Conservation (phyloP, 2,888 invertebrate species). For the Luperina nickerlii region DNA sequence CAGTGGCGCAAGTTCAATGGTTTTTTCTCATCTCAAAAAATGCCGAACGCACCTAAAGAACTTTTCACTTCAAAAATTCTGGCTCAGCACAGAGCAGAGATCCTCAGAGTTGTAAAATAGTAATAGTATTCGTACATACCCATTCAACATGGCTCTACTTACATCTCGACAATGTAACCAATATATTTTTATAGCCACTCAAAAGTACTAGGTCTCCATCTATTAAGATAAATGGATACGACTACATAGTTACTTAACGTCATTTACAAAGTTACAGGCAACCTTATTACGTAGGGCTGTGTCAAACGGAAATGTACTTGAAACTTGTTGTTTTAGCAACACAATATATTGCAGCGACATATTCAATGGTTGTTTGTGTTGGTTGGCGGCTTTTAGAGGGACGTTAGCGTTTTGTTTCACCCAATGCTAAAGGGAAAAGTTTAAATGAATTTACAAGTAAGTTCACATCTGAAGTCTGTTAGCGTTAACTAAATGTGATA, state of each 20-base stretch:
- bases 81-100: too few species aligned
- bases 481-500: slow-evolving; percentile 51
- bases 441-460: slow-evolving; percentile 62
- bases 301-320: slow-evolving; percentile 71
- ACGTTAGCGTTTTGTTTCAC: slow-evolving; percentile 60
- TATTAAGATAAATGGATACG: slow-evolving; percentile 42
- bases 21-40: too few species aligned
- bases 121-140: background rate
- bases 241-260: slow-evolving; percentile 53
- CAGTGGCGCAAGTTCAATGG: too few species aligned
- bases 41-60: too few species aligned
- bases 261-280: slow-evolving; percentile 61
- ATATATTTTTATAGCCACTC: slow-evolving; percentile 48
- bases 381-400: slow-evolving; percentile 58
- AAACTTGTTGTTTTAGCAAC: slow-evolving; percentile 79
- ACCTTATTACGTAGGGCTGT: slow-evolving; percentile 71
- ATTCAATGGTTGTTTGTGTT: slow-evolving; percentile 63
- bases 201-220: slow-evolving; percentile 32
- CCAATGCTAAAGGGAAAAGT: slow-evolving; percentile 62
- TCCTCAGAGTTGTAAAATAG: background rate
- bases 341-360: slow-evolving; percentile 71
- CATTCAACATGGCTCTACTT: too few species aligned
- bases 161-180: slow-evolving; percentile 24
- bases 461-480: slow-evolving; percentile 44
- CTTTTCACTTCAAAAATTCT: background rate